phyloP scores from a whole-genome alignment of 2,888 invertebrate genomes.

The Himalopsyche tibetana region DNA sequence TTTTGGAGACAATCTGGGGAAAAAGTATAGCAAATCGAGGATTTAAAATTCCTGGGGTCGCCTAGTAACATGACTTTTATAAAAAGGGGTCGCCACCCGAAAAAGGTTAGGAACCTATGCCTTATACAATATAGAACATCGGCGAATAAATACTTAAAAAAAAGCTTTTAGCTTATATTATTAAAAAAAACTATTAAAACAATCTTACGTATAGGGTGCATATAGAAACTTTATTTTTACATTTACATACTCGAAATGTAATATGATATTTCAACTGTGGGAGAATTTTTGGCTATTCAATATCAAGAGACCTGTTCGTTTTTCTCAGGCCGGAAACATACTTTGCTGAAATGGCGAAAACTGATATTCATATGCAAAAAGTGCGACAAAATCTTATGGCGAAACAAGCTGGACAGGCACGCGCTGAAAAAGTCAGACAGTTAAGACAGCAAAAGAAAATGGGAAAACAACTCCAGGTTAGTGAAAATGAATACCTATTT shows the following conservation, averaged over 20 bases:
- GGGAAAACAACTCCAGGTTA: constrained; percentile 88
- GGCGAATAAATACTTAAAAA: not conserved
- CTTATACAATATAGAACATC: not conserved
- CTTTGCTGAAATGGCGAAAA: constrained; percentile 99
- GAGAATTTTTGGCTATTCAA: not conserved
- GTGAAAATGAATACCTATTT: constrained; percentile 1
- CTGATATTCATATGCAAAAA: constrained; percentile 98
- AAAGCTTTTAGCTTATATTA: not conserved
- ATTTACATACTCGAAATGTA: not conserved
- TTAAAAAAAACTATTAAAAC: not conserved
- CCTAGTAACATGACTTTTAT: too few relatives aligned
- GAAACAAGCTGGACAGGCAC: constrained; percentile 89
- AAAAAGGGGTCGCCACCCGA: too few relatives aligned
- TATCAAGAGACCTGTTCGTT: too few relatives aligned
- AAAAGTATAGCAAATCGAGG: too few relatives aligned
- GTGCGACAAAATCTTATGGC: constrained; percentile 88
- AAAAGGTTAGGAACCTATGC: too few relatives aligned
- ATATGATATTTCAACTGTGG: not conserved
- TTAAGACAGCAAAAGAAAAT: constrained; percentile 94
- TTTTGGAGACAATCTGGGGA: too few relatives aligned
- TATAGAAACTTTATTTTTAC: too few relatives aligned
- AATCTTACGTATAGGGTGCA: too few relatives aligned
- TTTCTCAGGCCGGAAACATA: constrained; percentile 90
- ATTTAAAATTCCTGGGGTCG: too few relatives aligned
- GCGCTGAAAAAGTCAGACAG: constrained; percentile 93